phyloP scores from a whole-genome alignment of 2,888 invertebrate genomes.

The Archaeoteleia sp. region DNA sequence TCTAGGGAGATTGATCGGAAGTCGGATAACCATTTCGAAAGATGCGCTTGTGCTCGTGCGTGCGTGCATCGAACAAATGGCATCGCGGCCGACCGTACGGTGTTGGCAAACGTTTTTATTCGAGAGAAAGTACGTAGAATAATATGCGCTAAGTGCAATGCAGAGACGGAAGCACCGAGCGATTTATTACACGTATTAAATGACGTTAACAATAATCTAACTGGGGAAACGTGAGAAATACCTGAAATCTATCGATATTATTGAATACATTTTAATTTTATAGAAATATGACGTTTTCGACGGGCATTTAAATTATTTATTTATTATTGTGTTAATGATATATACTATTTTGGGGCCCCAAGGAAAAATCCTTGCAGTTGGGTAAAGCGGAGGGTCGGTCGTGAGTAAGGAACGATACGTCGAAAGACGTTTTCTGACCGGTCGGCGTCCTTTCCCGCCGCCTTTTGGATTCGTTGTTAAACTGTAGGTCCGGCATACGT shows the following conservation, averaged over 20 bases:
- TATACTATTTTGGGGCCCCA: too few species aligned
- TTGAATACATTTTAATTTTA: too few species aligned
- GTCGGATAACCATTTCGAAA: constrained; percentile 8
- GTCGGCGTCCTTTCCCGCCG: too few species aligned
- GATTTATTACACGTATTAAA: constrained; percentile 21
- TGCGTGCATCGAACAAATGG: constrained; percentile 15
- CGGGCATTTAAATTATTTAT: too few species aligned
- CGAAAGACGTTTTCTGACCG: too few species aligned
- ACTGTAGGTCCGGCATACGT: too few species aligned
- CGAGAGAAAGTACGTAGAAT: constrained; percentile 54
- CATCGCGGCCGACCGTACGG: constrained; percentile 41
- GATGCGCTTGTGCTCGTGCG: constrained; percentile 16
- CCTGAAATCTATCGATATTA: not conserved
- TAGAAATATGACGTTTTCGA: too few species aligned
- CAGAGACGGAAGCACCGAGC: constrained; percentile 21
- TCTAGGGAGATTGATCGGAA: not conserved
- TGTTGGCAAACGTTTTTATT: constrained; percentile 52
- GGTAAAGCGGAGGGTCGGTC: too few species aligned
- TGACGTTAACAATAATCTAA: constrained; percentile 23
- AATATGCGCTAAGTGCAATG: constrained; percentile 3
- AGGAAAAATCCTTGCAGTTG: too few species aligned
- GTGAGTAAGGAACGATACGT: too few species aligned
- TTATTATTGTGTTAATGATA: too few species aligned
- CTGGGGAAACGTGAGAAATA: constrained; percentile 12
- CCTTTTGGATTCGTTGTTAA: too few species aligned